Evolutionary conservation across 2,113 vertebrate species (phyloP).

Genomic region (Tetrax tetrax): DNA sequence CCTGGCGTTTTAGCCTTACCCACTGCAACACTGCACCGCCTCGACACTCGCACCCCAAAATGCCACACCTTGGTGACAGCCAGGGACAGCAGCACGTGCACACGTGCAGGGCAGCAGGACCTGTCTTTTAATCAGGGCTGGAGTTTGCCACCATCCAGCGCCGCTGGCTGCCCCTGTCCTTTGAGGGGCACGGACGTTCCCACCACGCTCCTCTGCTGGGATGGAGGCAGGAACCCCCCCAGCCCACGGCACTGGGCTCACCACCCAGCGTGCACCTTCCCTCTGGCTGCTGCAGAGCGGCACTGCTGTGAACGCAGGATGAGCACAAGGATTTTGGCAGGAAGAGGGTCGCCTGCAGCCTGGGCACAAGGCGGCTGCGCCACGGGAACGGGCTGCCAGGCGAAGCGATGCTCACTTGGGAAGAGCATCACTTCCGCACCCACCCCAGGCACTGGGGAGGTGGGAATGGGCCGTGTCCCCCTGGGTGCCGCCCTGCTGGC

Average conservation of each 20-base stretch:
- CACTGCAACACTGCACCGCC: rapidly evolving
- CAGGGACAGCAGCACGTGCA: rapidly evolving
- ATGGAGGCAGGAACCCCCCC: background rate
- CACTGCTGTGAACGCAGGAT: rapidly evolving
- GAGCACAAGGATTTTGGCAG: background rate
- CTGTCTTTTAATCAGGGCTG: background rate
- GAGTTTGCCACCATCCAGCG: background rate
- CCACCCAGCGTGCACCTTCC: rapidly evolving
- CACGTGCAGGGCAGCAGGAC: rapidly evolving
- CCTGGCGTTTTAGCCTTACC: rapidly evolving
- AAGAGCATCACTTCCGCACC: background rate
- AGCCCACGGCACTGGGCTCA: rapidly evolving
- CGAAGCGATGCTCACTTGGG: background rate
- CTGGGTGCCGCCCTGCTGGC: rapidly evolving
- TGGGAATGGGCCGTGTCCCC: rapidly evolving
- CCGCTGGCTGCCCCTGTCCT: background rate
- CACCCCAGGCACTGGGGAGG: background rate
- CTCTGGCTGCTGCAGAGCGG: rapidly evolving
- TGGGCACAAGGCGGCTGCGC: rapidly evolving
- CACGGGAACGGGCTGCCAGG: rapidly evolving
- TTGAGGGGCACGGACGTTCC: background rate
- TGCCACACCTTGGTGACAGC: rapidly evolving
- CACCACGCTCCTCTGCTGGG: background rate
- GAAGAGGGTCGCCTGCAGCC: background rate
- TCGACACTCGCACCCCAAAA: rapidly evolving